Evolutionary conservation across 2,113 vertebrate species (phyloP), one percentile per base, ranked within the genome.

Genomic region (Nyctibius bracteatus): DNA sequence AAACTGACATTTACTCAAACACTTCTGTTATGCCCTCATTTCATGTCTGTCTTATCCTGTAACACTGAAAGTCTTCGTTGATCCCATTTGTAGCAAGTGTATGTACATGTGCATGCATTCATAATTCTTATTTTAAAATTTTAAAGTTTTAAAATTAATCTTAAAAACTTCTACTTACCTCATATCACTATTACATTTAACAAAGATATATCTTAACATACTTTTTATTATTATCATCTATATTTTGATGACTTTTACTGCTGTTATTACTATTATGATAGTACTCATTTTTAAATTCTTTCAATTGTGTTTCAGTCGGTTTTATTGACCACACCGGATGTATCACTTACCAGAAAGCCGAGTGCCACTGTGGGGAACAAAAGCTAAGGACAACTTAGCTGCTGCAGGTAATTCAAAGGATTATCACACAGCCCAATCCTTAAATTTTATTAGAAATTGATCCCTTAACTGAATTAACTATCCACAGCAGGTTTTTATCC

Each of bases 361-460:
- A 88, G 33, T 43, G 37, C 20, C 25, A 20, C 22, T n/a, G 14
- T 24, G 33, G 49, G 6, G 25, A 85, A 58, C 21, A 88, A 92
- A 75, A 88, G 51, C 57, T 52, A 67, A 84, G 72, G 52, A 67
- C 3, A 8, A 71, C 71, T 90, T 72, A 91, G 61, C 41, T 90
- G 52, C 57, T 86, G 25, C 49, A 62, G 33, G 65, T 58, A 88
- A 21, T 79, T 83, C 83, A 79, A 75, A 89, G 81, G 80, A 91
- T 92, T 89, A 96, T 47, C 86, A 92, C 62, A 84, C 30, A 81
- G 18, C 8, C 31, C 73, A 85, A 81, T 87, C 88, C 83, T 92
- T 89, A 84, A 71, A 81, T 85, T 91, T 93, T 95, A 87, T 91
- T 92, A 92, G 82, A 96, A 94, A 96, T 86, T 92, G 80, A 97